Evolutionary conservation across 2,888 invertebrate genomes (phyloP), one percentile per base, ranked within the genome.

Genomic region (Acanthococcus lagerstroemiae): DNA sequence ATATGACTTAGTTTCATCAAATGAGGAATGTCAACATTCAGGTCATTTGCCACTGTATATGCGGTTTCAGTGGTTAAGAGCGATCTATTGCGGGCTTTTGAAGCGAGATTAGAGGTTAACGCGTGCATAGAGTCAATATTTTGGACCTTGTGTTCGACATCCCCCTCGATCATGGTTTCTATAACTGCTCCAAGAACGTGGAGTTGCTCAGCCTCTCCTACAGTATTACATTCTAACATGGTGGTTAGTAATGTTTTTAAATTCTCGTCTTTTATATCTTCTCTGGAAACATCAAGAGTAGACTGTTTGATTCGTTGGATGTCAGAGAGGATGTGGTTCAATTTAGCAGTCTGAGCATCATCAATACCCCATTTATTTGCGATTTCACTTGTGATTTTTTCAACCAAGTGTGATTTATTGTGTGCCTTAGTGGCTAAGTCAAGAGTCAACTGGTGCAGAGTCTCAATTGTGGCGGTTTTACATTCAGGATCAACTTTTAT

Each of bases 1-100:
- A 78, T 74, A 66, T 78, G 77, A 3, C 77, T 78, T 74, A 78
- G 74, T 71, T 77, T 78, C 0, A 78, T 74, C 0, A 78, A 76
- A 0, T 75, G 72, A 26, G 72, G 72, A 1, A 76, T 76, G 21
- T 75, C 75, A 3, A 78, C 69, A 12, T 76, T 75, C 1, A 78
- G 71, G 58, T 76, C 75, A 68, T 76, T 76, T 24, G 68, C 67
- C n/a, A 69, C 54, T n/a, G 66, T 60, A 45, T 69, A 71, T 15
- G 71, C 70, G 19, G 68, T 58, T 58, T 69, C 69, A 69, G 72
- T 76, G 26, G 74, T 76, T 1, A 77, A 76, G 65, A 77, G 75
- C 21, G 52, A 15, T 15, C 15, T 9, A n/a, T 17, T 22, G 19
- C 17, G 24, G 7, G 5, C 21, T 5, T 57, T 19, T 21, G n/a